A percentile compares a stretch with the other conserved stretches of the same genome.
Evolutionary conservation across 1,140 invertebrate genomes (phyloP).

Genomic region (Dermatophagoides farinae): DNA sequence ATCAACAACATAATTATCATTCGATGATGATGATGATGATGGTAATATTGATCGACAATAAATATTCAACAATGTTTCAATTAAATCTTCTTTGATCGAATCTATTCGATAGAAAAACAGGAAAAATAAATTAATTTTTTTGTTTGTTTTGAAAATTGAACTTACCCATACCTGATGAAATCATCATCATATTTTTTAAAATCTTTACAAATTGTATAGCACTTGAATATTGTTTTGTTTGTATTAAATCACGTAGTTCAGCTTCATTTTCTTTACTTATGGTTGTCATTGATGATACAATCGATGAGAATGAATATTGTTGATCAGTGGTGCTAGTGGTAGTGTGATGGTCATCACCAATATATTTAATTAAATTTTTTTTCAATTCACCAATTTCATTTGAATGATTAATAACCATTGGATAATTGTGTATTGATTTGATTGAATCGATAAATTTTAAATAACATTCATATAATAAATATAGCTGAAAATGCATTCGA

Average conservation of each 20-base stretch:
- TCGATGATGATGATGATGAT: constrained; percentile 35
- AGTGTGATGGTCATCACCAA: too few relatives aligned
- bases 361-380: constrained; percentile 22
- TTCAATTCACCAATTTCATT: constrained; percentile 24
- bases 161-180: background rate
- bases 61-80: constrained; percentile 44
- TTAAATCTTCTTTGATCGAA: background rate
- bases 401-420: constrained; percentile 24
- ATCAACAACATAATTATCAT: too few relatives aligned
- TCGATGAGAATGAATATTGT: background rate
- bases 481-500: constrained; percentile 77
- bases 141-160: background rate
- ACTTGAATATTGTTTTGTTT: background rate
- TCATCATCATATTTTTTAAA: background rate
- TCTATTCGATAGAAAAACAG: background rate
- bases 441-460: constrained; percentile 59
- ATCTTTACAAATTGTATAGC: background rate
- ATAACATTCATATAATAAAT: constrained; percentile 70
- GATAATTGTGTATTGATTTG: constrained; percentile 29
- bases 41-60: constrained; percentile 45
- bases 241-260: background rate
- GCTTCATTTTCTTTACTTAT: constrained; percentile 1
- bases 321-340: background rate
- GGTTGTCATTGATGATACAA: background rate
- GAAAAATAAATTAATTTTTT: background rate